A percentile compares a stretch with the other conserved stretches of the same genome.
Conservation (phyloP, 2,797 vertebrate genomes). For the Alfaro cultratus region DNA sequence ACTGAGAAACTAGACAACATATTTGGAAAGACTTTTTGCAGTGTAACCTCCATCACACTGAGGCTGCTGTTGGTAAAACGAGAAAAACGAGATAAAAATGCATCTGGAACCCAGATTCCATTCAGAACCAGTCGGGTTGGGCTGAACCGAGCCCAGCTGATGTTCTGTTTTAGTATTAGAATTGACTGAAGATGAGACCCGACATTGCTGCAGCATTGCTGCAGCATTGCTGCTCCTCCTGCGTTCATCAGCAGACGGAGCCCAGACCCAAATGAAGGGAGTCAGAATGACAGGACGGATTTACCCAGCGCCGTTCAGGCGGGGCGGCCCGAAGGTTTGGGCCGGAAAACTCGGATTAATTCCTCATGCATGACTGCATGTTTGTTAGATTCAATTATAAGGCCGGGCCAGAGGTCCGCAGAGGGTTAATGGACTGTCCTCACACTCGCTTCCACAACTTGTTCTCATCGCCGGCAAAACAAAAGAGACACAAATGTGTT, state of each 20-base stretch:
- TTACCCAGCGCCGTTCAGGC: constrained; percentile 16
- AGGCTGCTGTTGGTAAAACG: background rate
- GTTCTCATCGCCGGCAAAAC: constrained; percentile 3
- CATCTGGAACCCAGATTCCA: constrained; percentile 37
- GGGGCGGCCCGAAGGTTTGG: constrained; percentile 29
- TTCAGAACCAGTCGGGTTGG: constrained; percentile 44
- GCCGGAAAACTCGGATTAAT: constrained; percentile 33
- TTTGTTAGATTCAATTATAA: constrained; percentile 52
- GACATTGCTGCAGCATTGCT: constrained; percentile 59
- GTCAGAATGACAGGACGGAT: constrained; percentile 38
- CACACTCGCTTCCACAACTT: constrained; percentile 18
- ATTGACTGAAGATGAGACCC: constrained; percentile 71
- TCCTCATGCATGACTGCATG: constrained; percentile 41
- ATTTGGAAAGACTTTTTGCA: too few relatives aligned
- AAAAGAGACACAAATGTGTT: constrained; percentile 1
- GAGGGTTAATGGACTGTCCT: constrained; percentile 36
- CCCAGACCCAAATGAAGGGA: constrained; percentile 28
- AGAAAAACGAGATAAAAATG: background rate
- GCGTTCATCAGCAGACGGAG: constrained; percentile 44
- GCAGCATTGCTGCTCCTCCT: constrained; percentile 12
- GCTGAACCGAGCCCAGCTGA: constrained; percentile 53
- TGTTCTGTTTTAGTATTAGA: constrained; percentile 59
- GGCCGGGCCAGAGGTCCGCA: constrained; percentile 38
- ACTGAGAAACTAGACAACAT: too few relatives aligned
- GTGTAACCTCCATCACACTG: background rate